Percentiles rank a stretch among this genome's conserved stretches.
phyloP scores from a whole-genome alignment of 2,113 vertebrate genomes.

The Panthera leo region DNA sequence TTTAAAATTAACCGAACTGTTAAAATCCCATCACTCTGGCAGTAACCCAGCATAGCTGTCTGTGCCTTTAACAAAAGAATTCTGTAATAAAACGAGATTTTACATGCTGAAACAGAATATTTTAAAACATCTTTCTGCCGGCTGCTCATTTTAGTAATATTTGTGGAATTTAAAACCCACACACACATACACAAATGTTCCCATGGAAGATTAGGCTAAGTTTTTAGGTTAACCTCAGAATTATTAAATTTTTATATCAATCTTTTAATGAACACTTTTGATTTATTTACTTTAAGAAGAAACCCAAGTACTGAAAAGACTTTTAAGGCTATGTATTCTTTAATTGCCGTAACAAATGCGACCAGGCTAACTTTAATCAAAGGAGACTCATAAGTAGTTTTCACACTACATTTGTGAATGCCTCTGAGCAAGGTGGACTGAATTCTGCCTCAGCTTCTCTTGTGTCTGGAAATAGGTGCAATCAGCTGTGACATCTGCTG shows the following conservation, averaged over 20 bases:
- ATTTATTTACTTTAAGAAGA: conserved; percentile 79
- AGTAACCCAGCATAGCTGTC: conserved; percentile 76
- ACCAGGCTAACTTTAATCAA: background rate
- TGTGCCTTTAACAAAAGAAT: conserved; percentile 84
- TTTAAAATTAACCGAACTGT: conserved; percentile 65
- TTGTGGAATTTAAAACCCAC: conserved; percentile 70
- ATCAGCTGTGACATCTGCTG: background rate
- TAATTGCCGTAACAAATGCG: background rate
- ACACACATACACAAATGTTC: conserved; percentile 54
- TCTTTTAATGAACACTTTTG: conserved; percentile 79
- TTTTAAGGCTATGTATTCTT: conserved; percentile 31
- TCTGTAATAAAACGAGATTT: conserved; percentile 83
- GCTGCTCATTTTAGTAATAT: conserved; percentile 81
- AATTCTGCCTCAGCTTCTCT: conserved; percentile 5
- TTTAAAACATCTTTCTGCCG: conserved; percentile 81
- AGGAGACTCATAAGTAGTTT: background rate
- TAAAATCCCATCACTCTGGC: conserved; percentile 79
- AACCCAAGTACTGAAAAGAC: conserved; percentile 74
- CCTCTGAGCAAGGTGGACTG: background rate
- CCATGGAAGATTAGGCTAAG: conserved; percentile 74
- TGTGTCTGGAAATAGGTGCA: background rate
- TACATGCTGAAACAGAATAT: conserved; percentile 84
- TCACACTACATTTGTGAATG: background rate
- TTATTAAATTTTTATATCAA: conserved; percentile 79
- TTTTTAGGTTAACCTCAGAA: conserved; percentile 83